A percentile compares a stretch with the other conserved stretches of the same genome.
Conservation (phyloP, 2,888 invertebrate genomes). For the Heliconius ethilla region DNA sequence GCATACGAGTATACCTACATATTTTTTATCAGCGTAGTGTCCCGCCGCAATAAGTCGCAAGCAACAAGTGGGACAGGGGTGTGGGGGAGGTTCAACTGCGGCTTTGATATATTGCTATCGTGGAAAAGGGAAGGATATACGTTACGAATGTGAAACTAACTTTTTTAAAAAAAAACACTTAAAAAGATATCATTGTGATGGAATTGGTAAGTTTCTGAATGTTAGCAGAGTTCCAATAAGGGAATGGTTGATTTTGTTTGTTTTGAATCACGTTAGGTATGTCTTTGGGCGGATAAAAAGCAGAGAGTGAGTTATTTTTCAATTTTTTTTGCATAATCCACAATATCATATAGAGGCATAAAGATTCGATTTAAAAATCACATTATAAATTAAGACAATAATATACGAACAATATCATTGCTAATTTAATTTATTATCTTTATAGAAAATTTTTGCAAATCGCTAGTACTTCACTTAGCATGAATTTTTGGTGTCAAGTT, state of each 20-base stretch:
- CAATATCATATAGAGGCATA: too few species aligned
- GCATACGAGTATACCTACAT: constrained; percentile 14
- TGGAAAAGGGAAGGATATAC: background rate
- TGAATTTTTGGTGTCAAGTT: constrained; percentile 46
- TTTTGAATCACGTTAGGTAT: too few species aligned
- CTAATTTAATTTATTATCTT: background rate
- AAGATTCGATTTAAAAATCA: too few species aligned
- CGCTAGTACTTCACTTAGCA: background rate
- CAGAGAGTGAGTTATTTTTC: too few species aligned
- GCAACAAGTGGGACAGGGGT: constrained; percentile 70
- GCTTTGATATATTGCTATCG: constrained; percentile 13
- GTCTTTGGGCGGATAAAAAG: too few species aligned
- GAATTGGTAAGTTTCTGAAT: background rate
- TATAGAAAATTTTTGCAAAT: background rate
- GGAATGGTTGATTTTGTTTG: too few species aligned
- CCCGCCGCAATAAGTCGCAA: constrained; percentile 45
- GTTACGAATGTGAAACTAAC: background rate
- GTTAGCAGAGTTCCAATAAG: too few species aligned
- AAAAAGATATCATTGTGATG: background rate
- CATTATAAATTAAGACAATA: too few species aligned
- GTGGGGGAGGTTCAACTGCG: constrained; percentile 57
- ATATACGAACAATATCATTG: too few species aligned
- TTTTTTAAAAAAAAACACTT: too few species aligned
- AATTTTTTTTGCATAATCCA: too few species aligned
- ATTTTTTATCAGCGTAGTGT: constrained; percentile 43